Percentiles rank a stretch among this genome's conserved stretches.
These are phyloP conservation scores for Drosophila kepulauana DNA, from an alignment of 1,140 invertebrate species.

Conservation along the genomic window DNA sequence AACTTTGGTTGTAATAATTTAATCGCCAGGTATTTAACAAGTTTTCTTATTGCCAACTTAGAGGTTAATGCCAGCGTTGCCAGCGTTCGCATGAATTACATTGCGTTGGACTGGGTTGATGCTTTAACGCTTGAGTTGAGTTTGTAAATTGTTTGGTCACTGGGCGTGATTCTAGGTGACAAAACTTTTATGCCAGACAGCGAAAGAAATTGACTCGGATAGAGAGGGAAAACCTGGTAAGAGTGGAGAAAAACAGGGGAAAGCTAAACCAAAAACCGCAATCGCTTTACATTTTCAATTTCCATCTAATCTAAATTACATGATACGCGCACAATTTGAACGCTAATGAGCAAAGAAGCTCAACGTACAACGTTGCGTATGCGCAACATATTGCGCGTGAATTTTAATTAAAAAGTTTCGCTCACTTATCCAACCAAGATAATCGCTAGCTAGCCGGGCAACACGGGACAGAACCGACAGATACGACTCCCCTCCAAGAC, in stretches of 20 bases:
- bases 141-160: constrained; percentile 53
- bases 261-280: constrained; percentile 45
- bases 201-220: not conserved
- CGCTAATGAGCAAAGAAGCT: constrained; percentile 68
- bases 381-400: constrained; percentile 82
- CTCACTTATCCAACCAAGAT: constrained; percentile 74
- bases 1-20: constrained; percentile 53
- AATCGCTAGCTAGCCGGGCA: constrained; percentile 44
- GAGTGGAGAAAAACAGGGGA: not conserved
- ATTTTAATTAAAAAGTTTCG: constrained; percentile 82
- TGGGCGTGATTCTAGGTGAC: constrained; percentile 33
- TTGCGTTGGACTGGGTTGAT: constrained; percentile 4
- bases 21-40: constrained; percentile 52
- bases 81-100: constrained; percentile 3
- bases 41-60: constrained; percentile 39
- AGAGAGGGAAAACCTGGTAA: too few species aligned
- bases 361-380: constrained; percentile 61
- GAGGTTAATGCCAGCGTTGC: constrained; percentile 29
- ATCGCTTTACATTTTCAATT: constrained; percentile 74
- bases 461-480: not conserved
- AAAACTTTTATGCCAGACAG: constrained; percentile 29
- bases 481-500: not conserved
- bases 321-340: constrained; percentile 81
- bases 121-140: constrained; percentile 45
- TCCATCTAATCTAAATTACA: constrained; percentile 80